Conservation (phyloP, 2,888 invertebrate species). For the Platycheirus albimanus region DNA sequence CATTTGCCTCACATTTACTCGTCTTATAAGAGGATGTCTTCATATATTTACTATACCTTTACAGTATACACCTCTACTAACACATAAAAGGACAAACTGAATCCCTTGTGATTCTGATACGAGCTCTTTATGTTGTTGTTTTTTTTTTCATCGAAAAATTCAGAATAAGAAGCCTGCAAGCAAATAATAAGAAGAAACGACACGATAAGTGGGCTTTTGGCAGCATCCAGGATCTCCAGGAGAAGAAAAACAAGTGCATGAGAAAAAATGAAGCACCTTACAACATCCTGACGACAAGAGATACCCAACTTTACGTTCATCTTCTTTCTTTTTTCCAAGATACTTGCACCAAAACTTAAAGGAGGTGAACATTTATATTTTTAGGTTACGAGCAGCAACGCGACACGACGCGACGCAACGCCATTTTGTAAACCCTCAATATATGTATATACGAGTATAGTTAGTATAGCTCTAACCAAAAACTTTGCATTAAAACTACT, state of each 20-base stretch:
- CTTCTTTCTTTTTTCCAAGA: conserved; percentile 27
- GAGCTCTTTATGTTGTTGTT: conserved; percentile 23
- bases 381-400: conserved; percentile 48
- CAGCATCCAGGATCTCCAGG: conserved; percentile 49
- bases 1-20: conserved; percentile 59
- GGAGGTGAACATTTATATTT: conserved; percentile 29
- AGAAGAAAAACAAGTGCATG: conserved; percentile 14
- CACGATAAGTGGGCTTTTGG: conserved; percentile 71
- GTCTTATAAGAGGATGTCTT: conserved; percentile 37
- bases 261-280: conserved; percentile 24
- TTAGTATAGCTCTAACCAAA: background rate
- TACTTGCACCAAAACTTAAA: conserved; percentile 50
- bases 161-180: conserved; percentile 57
- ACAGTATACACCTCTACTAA: conserved; percentile 7
- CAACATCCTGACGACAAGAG: conserved; percentile 35
- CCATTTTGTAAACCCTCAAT: conserved; percentile 20
- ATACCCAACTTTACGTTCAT: conserved; percentile 22
- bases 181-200: conserved; percentile 70
- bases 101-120: conserved; percentile 58
- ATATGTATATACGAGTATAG: too few species aligned
- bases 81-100: conserved; percentile 51
- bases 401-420: conserved; percentile 22
- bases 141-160: conserved; percentile 31
- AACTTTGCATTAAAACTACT: conserved; percentile 54
- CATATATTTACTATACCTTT: conserved; percentile 28